Conservation (phyloP, 2,888 invertebrate species). For the Hecatera dysodea region DNA sequence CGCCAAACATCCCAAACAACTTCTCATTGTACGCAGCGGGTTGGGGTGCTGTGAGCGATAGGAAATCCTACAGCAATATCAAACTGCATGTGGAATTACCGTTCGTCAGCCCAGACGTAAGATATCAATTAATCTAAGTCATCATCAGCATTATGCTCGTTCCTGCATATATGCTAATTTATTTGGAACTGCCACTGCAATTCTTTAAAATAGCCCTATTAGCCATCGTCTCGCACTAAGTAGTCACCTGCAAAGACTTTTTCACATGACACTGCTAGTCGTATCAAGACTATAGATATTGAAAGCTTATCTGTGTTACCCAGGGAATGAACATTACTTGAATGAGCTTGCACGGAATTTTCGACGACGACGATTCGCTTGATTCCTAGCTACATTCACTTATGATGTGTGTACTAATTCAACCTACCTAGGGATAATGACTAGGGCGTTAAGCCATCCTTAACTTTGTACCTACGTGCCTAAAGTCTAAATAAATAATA, state of each 20-base stretch:
- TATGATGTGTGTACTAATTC: neutral
- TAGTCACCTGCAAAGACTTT: neutral
- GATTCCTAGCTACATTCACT: neutral
- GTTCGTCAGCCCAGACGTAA: conserved; percentile 37
- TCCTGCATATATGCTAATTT: neutral
- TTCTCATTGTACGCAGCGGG: conserved; percentile 64
- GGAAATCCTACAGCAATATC: conserved; percentile 69
- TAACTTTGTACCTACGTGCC: no score
- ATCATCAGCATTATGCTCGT: neutral
- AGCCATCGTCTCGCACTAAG: neutral
- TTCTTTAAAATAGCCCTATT: no score
- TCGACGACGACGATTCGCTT: neutral
- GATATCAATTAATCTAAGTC: neutral
- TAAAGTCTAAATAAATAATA: neutral
- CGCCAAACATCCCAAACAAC: conserved; percentile 33
- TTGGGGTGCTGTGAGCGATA: conserved; percentile 68
- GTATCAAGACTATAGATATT: no score
- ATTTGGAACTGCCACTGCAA: no score
- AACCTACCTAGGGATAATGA: no score
- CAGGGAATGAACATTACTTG: neutral
- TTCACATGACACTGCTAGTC: no score
- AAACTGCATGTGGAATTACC: conserved; percentile 76
- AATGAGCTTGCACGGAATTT: neutral
- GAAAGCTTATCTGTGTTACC: no score
- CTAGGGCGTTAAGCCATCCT: no score